Base-by-base conservation (phyloP, 1,140 invertebrate genomes). In the Hylaeus anthracinus region DNA sequence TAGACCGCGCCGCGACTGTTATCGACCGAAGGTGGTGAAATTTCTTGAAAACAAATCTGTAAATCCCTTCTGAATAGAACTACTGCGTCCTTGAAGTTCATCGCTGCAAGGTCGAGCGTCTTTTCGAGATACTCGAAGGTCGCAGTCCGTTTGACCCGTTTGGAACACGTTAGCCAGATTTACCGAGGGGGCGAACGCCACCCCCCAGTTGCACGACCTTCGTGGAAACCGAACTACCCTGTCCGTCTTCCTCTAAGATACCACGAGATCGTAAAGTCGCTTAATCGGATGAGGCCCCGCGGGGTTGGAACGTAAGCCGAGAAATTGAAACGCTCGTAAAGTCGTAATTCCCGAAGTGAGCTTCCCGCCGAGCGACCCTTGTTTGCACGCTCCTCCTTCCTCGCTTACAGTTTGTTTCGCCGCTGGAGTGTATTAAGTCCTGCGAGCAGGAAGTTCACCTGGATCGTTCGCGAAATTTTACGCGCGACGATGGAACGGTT, bases 281-380 rank as follows among this genome's bases (percentile, higher is more conserved):
- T 90, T 91, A 90, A 91, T 90, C 88, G 88, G 84, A 90, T 88
- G 88, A 90, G 73, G 75, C 86, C 86, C 51, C 80, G 76, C 61
- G 64, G 75, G 51, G 79, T 81, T 41, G 63, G 69, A 72, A 67
- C 77, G 63, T 76, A 72, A 79, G 75, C 71, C 81, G 82, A 87
- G 87, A 86, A 86, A 89, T 87, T 79, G 83, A 88, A 87, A 81
- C 72, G 83, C 72, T 89, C 87, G 85, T 90, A 89, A 90, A 90
- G 77, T 87, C 82, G 79, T 78, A 79, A 86, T 86, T 86, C 72
- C 71, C 10, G 56, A 41, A 39, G 66, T 43, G 66, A 64, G 43
- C 56, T 48, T 12, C 51, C 26, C 55, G 64, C 45, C 26, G 55
- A 56, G 37, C 65, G 37, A 61, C 56, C 53, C 66, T 65, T 61